Base-by-base conservation (phyloP, 1,140 invertebrate species). In the Acromyrmex echinatior region DNA sequence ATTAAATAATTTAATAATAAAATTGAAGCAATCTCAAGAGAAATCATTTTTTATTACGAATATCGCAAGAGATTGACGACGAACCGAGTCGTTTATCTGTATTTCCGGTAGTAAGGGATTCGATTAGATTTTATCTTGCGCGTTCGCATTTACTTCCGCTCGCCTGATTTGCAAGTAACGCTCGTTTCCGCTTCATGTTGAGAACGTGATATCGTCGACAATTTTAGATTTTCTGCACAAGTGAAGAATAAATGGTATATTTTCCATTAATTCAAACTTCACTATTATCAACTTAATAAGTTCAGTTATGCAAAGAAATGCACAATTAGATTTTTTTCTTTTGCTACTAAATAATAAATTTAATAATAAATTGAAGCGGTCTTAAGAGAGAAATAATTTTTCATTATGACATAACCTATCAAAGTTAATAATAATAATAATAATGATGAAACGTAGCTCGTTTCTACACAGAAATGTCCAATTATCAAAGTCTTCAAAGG, bases 41-140 rank as follows among this genome's bases (percentile, higher is more conserved):
- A 14, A 10, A 35, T 28, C 5, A 16, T 35, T 60, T 39, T 58
- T 25, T 21, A 60, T n/a, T 6, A n/a, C 39, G 39, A 45, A 10
- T 45, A 68, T 53, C 49, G 60, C 68, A 60, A 63, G 62, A 77
- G 86, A 87, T 88, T 28, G 53, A 49, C 58, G 85, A 81, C 28
- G 65, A 77, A n/a, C 53, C 39, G 21, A 62, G 39, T 86, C 74
- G 85, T 65, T 81, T 80, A 80, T 86, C 74, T 62, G 76, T 70
- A 80, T 86, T 86, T 86, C 85, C 51, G 76, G 31, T 76, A 28
- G 76, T 51, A 58, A 68, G 7, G 39, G 77, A 86, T 81, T 71
- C 53, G 51, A 79, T 80, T 80, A 65, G 39, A 86, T 81, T 70
- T 58, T 56, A 58, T 35, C 51, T 68, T 63, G 39, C 51, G 49